Evolutionary conservation across 2,888 invertebrate genomes (phyloP), one percentile per base, ranked within the genome.

Genomic region (Leptothorax acervorum): DNA sequence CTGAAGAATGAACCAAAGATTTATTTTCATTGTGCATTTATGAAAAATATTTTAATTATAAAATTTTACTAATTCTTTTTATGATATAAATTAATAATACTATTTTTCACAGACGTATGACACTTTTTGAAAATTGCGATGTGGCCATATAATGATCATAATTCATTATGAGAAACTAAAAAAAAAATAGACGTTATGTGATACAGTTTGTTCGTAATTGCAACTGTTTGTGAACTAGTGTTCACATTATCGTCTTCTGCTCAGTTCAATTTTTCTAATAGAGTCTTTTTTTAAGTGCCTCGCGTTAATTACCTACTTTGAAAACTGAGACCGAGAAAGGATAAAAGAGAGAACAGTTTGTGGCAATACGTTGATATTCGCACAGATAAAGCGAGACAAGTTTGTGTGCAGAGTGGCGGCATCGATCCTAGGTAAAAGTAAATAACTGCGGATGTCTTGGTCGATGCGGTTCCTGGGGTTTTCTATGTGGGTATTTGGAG

Each of bases 341-440:
- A 71, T 31, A 82, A 53, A 23, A 23, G 23, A 83, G 45, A 66
- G 55, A 65, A 65, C 39, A 12, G 35, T 81, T 70, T 12, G 23
- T 28, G 48, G 18, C 23, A 23, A 62, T 81, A 62, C 39, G 51
- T 71, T 81, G 79, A 71, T 81, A 81, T 81, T 81, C 79, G 51
- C 79, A 82, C 35, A 18, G 70, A 86, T 66, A 18, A 71, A 51
- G 53, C 45, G 28, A 45, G n/a, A n/a, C 18, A 81, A 65, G 76
- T 84, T 62, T 65, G 12, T 35, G 63, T 28, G 81, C 60, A 75
- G 84, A 55, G 79, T 63, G 51, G 51, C 81, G 42, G 86, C 88
- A 92, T 93, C 91, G 93, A 93, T 93, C 92, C 91, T 87, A 89
- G 91, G 89, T 92, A 91, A 92, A 91, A 92, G 90, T 93, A 93